Evolutionary conservation across 2,888 invertebrate species (phyloP).

Genomic region (Rhingia campestris): DNA sequence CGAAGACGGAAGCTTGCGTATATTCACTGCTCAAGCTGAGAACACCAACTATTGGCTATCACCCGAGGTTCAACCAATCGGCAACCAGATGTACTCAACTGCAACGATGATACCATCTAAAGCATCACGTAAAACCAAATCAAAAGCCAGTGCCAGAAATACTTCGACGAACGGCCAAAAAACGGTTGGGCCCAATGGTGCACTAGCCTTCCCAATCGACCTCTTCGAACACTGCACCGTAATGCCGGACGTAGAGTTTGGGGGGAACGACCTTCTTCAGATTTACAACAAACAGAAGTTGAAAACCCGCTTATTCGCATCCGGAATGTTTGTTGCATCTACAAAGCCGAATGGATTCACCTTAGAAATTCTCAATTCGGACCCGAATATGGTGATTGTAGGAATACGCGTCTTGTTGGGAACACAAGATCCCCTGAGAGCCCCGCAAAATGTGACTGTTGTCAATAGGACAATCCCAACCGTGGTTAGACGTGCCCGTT

Average conservation of each 20-base stretch:
- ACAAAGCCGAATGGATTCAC: conserved; percentile 95
- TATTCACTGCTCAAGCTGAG: conserved; percentile 95
- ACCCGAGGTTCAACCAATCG: conserved; percentile 84
- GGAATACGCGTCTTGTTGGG: conserved; percentile 94
- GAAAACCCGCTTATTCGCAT: conserved; percentile 88
- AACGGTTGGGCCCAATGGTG: conserved; percentile 78
- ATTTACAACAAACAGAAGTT: conserved; percentile 96
- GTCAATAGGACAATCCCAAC: conserved; percentile 89
- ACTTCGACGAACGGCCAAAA: conserved; percentile 83
- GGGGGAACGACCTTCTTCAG: conserved; percentile 96
- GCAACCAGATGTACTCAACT: conserved; percentile 81
- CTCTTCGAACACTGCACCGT: conserved; percentile 98
- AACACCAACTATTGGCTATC: conserved; percentile 88
- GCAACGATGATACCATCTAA: conserved; percentile 75
- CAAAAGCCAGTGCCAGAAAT: conserved; percentile 69
- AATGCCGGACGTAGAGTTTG: conserved; percentile 96
- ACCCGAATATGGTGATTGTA: conserved; percentile 94
- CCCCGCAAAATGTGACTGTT: conserved; percentile 80
- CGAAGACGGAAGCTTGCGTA: conserved; percentile 97
- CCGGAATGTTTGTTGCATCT: conserved; percentile 95
- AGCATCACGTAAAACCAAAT: conserved; percentile 75
- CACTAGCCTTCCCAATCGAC: conserved; percentile 93
- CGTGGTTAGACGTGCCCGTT: conserved; percentile 89
- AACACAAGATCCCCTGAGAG: conserved; percentile 81
- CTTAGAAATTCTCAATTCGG: conserved; percentile 93